These are phyloP conservation scores for Hipparchia sbordonii DNA, from an alignment of 2,888 invertebrate genomes.

Conservation along the genomic window DNA sequence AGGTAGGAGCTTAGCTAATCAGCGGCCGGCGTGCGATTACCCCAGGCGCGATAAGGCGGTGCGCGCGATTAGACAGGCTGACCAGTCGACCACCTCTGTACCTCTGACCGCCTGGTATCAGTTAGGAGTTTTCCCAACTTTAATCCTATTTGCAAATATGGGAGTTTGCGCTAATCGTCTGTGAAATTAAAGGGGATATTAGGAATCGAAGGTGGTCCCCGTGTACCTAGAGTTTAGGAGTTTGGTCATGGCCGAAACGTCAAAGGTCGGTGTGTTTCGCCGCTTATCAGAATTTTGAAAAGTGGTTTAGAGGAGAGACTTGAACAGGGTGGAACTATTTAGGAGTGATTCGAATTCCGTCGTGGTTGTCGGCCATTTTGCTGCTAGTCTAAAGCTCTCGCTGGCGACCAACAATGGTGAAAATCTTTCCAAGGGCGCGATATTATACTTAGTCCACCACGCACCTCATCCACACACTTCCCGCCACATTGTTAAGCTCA, in stretches of 20 bases:
- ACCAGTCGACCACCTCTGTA: conserved; percentile 74
- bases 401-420: no score
- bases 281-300: no score
- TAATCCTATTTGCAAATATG: conserved; percentile 43
- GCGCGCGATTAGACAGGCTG: conserved; percentile 77
- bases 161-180: conserved; percentile 32
- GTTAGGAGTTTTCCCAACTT: conserved; percentile 45
- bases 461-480: no score
- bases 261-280: no score
- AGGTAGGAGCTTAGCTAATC: conserved; percentile 78
- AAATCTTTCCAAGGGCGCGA: no score
- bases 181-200: conserved; percentile 32
- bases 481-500: no score
- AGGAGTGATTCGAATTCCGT: no score
- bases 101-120: conserved; percentile 64
- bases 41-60: conserved; percentile 75
- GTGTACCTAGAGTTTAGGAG: not conserved
- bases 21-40: conserved; percentile 75
- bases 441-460: no score
- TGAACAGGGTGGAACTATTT: no score
- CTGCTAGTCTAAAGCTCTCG: no score
- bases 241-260: not conserved
- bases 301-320: no score
- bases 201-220: conserved; percentile 16
- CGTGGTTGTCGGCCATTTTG: no score